phyloP scores from a whole-genome alignment of 1,140 invertebrate species.

The Drosophila neocordata region DNA sequence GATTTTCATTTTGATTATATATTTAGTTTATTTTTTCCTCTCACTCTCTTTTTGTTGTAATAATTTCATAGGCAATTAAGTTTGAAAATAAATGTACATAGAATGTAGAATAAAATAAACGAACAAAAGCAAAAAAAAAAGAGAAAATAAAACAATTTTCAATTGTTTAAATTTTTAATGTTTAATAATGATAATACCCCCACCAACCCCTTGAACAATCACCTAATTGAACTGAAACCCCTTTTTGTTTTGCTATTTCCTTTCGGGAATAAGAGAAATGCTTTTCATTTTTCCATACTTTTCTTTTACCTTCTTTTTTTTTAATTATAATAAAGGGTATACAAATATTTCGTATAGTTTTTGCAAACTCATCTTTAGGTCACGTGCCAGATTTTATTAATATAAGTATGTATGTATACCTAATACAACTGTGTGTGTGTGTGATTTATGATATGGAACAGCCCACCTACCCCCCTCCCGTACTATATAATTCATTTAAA shows the following conservation, averaged over 20 bases:
- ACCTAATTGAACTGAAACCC: too few relatives aligned
- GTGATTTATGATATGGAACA: conserved; percentile 26
- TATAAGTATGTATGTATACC: neutral
- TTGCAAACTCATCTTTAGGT: conserved; percentile 9
- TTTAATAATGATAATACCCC: too few relatives aligned
- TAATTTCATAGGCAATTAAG: conserved; percentile 7
- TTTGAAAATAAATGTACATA: neutral
- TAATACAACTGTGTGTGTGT: conserved; percentile 25
- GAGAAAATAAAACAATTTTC: neutral
- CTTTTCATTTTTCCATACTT: too few relatives aligned
- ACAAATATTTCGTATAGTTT: neutral
- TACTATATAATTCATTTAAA: conserved; percentile 41
- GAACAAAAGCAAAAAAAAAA: too few relatives aligned
- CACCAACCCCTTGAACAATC: too few relatives aligned
- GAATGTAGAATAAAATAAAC: neutral
- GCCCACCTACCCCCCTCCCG: conserved; percentile 6
- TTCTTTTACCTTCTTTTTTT: too few relatives aligned
- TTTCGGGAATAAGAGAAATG: too few relatives aligned
- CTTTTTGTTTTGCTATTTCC: too few relatives aligned
- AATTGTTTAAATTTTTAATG: neutral
- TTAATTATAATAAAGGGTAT: neutral
- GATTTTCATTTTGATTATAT: neutral
- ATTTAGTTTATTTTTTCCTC: neutral
- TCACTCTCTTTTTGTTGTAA: neutral
- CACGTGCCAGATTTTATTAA: conserved; percentile 35